These are phyloP conservation scores for Poeciliopsis paucimaculata DNA, from an alignment of 2,797 vertebrate species.

Conservation along the genomic window DNA sequence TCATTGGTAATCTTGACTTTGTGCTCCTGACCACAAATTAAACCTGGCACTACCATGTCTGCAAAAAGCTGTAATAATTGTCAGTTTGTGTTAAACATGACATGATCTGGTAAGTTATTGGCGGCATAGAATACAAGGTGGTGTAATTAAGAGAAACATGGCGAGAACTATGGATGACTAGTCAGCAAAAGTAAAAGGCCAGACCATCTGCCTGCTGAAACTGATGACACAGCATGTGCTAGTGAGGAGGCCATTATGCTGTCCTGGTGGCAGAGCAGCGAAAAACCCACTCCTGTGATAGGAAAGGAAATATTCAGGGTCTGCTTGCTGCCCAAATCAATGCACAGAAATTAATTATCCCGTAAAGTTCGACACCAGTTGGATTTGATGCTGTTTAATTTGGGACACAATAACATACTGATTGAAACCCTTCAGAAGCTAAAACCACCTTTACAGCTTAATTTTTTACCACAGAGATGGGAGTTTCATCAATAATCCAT, in stretches of 20 bases:
- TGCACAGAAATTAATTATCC: constrained; percentile 31
- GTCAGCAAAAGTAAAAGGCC: constrained; percentile 65
- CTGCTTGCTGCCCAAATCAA: constrained; percentile 30
- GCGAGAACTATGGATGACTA: constrained; percentile 39
- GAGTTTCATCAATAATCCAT: not conserved
- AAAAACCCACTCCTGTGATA: constrained; percentile 38
- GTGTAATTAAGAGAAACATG: constrained; percentile 23
- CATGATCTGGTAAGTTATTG: not conserved
- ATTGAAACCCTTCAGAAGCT: not conserved
- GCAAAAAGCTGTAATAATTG: not conserved
- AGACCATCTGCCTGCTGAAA: constrained; percentile 60
- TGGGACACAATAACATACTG: not conserved
- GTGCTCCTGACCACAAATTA: not conserved
- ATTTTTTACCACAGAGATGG: not conserved
- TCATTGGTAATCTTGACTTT: not conserved
- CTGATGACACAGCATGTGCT: constrained; percentile 72
- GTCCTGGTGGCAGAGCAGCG: constrained; percentile 65
- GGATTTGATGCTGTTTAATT: not conserved
- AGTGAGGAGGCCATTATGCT: constrained; percentile 67
- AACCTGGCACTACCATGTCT: not conserved
- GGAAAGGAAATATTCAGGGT: constrained; percentile 59
- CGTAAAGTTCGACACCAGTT: not conserved
- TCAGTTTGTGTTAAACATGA: not conserved
- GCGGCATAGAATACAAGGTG: not conserved
- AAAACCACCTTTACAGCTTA: not conserved